Base-by-base conservation (phyloP, 2,113 vertebrate genomes). In the Salminus brasiliensis region DNA sequence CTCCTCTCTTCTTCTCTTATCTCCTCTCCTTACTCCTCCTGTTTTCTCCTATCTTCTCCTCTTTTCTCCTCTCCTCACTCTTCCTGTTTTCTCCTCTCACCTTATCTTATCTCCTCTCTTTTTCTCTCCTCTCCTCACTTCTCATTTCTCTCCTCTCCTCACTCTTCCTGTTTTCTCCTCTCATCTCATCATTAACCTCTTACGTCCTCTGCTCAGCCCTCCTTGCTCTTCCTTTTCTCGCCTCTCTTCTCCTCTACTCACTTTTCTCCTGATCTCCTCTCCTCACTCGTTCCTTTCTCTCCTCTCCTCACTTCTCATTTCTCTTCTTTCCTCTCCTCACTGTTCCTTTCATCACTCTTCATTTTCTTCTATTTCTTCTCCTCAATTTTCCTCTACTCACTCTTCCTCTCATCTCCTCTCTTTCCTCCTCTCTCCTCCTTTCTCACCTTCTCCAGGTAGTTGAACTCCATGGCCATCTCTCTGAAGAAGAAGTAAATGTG, bases 401-500 rank as follows among this genome's bases (percentile, higher is more conserved):
- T n/a, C n/a, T n/a, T n/a, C n/a, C n/a, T 96, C 96, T 97, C 97
- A 89, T 98, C 97, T 30, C n/a, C 7, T 11, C n/a, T 23, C 43
- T 2, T 43, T 4, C 13, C 59, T 47, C 43, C 60, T 43, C 41
- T 75, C 15, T 1, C 23, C 21, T 3, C 53, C 27, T 9, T 5
- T 53, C 74, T 74, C 39, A 98, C 97, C 96, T 99, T 99, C 90
- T 98, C 97, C 87, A 99, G 90, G 86, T 97, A 98, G 91, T 96
- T 98, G 85, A 97, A 98, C 89, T 99, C 97, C 95, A 99, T 97
- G n/a, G 97, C 97, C 1, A 98, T 97, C 90, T 99, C 97, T 67
- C 96, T 89, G 93, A 99, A 98, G 94, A 99, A 99, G 93, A 99
- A 99, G 89, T 98, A 99, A 84, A 99, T 94, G 52, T 99, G 97